Evolutionary conservation across 2,113 vertebrate genomes (phyloP), one percentile per base, ranked within the genome.

Genomic region (Lepus europaeus): DNA sequence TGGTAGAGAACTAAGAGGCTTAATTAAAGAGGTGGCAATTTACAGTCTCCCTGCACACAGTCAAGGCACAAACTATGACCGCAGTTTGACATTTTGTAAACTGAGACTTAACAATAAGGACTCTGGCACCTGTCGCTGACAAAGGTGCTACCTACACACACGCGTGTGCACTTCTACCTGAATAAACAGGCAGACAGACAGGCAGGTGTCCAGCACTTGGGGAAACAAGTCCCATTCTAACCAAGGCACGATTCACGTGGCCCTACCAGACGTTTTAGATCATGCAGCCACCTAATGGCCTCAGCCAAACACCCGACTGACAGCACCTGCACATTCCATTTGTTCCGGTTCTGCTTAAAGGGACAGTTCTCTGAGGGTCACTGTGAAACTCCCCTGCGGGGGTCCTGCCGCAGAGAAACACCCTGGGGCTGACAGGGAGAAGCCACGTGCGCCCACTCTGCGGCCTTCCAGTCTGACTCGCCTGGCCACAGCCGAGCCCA

Each of bases 11-110:
- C 4, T 6, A 73, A 86, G 59, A 70, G 53, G 45, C 29, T 91
- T 95, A 74, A 88, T 91, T 95, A 74, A 88, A 70, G 91, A 66
- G 63, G 68, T 70, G 20, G 56, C 68, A 87, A 91, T 78, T 90
- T 88, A 93, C 19, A 81, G 39, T 27, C 81, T 56, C 66, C 79
- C 94, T 74, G 94, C 51, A 53, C 56, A 63, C 10, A 56, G 84
- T 81, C 36, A 87, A 82, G 64, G 17, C 12, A 94, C 89, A 87
- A 51, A 85, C 7, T 79, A 27, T 56, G 74, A 45, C 16, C 59
- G 95, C 64, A 84, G 45, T 72, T 94, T 49, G 59, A 90, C 89
- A 96, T 76, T 23, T 20, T 85, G 82, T 76, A 85, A 83, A 66
- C 27, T 61, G 68, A 91, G 45, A 80, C 74, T 86, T 8, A 45